phyloP scores from a whole-genome alignment of 1,140 invertebrate species.

The Aphelenchoides besseyi region DNA sequence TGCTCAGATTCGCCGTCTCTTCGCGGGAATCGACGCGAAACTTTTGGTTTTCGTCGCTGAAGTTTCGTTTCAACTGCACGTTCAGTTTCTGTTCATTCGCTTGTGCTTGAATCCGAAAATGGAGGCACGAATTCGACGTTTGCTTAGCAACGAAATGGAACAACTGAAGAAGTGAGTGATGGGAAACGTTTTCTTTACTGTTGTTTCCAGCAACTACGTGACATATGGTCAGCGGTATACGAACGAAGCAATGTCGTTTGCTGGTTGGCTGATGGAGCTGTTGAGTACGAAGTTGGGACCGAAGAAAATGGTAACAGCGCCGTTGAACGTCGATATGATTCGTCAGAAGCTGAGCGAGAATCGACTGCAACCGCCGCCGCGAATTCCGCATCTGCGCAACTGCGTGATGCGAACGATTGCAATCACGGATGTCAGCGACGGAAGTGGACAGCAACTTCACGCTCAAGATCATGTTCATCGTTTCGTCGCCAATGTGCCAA shows the following conservation, averaged over 20 bases:
- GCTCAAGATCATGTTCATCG: not conserved
- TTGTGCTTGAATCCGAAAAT: not conserved
- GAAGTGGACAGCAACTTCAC: not conserved
- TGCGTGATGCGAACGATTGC: not conserved
- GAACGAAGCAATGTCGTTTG: not conserved
- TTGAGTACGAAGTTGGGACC: too few relatives aligned
- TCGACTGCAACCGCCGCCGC: not conserved
- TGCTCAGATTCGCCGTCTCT: not conserved
- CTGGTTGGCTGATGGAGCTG: not conserved
- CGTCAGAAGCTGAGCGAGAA: not conserved
- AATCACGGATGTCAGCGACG: not conserved
- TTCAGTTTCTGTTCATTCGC: not conserved
- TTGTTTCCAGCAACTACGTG: not conserved
- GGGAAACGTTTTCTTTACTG: not conserved
- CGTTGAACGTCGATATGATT: not conserved
- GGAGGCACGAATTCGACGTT: too few relatives aligned
- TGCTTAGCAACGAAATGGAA: not conserved
- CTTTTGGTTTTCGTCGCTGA: not conserved
- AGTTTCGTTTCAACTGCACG: slow-evolving; percentile 5
- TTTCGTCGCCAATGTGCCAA: slow-evolving; percentile 10
- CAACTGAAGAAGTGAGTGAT: not conserved
- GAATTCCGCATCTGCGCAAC: not conserved
- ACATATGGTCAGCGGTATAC: not conserved
- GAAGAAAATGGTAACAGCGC: not conserved
- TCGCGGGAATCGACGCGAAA: not conserved